phyloP scores from a whole-genome alignment of 2,888 invertebrate genomes.

The Lithophane socia region DNA sequence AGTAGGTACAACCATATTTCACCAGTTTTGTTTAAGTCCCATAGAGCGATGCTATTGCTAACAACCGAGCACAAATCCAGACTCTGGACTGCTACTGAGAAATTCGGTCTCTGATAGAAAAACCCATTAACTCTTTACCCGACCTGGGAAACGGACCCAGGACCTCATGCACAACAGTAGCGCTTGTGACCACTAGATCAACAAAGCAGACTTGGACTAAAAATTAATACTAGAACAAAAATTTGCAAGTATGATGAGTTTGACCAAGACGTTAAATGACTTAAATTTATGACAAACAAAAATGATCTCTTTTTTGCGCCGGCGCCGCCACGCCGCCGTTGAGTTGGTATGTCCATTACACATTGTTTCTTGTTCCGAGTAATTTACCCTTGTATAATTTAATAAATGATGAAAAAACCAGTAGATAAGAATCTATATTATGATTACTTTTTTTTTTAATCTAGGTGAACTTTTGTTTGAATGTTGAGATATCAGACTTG shows the following conservation, averaged over 20 bases:
- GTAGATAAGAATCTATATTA: constrained; percentile 18
- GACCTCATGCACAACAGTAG: too few species aligned
- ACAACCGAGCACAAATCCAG: too few species aligned
- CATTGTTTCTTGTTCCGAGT: constrained; percentile 6
- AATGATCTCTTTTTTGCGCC: constrained; percentile 27
- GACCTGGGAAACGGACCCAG: too few species aligned
- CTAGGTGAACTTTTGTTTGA: constrained; percentile 14
- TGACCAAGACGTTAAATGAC: constrained; percentile 31
- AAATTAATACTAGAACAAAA: too few species aligned
- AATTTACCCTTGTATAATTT: constrained; percentile 22
- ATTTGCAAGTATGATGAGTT: constrained; percentile 26
- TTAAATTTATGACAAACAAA: constrained; percentile 32
- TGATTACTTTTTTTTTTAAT: background rate
- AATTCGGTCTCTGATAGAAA: too few species aligned
- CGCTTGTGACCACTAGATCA: too few species aligned
- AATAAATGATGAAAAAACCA: background rate
- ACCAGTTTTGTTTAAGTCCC: too few species aligned
- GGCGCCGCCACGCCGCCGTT: background rate
- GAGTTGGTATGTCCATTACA: constrained; percentile 9
- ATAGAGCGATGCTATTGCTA: too few species aligned
- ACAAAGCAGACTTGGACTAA: too few species aligned
- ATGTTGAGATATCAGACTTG: constrained; percentile 11
- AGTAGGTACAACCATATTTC: too few species aligned
- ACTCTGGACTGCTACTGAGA: too few species aligned
- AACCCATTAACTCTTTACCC: too few species aligned